Conservation (phyloP, 2,888 invertebrate genomes). For the Galeopsomyia nigrocyanea region DNA sequence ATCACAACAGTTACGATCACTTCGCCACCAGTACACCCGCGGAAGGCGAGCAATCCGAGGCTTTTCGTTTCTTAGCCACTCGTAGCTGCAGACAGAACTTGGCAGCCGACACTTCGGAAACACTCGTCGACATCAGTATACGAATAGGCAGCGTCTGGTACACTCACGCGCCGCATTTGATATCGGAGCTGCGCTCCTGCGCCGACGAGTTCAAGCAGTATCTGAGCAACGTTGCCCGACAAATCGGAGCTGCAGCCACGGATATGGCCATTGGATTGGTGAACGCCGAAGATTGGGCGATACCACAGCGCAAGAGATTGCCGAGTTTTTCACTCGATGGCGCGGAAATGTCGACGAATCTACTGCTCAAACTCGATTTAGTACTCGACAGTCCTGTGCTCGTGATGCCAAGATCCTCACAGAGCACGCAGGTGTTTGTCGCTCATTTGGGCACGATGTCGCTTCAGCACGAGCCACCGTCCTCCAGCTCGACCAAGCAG, state of each 20-base stretch:
- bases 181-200: conserved; percentile 89
- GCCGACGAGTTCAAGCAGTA: conserved; percentile 93
- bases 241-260: conserved; percentile 90
- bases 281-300: conserved; percentile 74
- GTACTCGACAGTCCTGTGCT: conserved; percentile 92
- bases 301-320: conserved; percentile 71
- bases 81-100: conserved; percentile 55
- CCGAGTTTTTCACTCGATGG: conserved; percentile 68
- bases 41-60: conserved; percentile 58
- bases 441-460: conserved; percentile 93
- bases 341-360: conserved; percentile 59
- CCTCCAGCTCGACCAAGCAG: conserved; percentile 57
- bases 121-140: conserved; percentile 64
- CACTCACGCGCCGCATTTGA: conserved; percentile 89
- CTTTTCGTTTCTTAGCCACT: conserved; percentile 72
- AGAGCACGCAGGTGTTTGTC: conserved; percentile 87
- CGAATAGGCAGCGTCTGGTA: conserved; percentile 80
- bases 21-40: conserved; percentile 53
- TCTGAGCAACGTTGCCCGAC: conserved; percentile 84
- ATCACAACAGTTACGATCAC: conserved; percentile 59
- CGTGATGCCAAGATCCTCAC: conserved; percentile 84
- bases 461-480: conserved; percentile 66
- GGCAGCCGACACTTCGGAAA: conserved; percentile 53
- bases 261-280: conserved; percentile 94
- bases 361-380: conserved; percentile 76